phyloP scores from a whole-genome alignment of 2,113 vertebrate genomes.

The Probosciger aterrimus region DNA sequence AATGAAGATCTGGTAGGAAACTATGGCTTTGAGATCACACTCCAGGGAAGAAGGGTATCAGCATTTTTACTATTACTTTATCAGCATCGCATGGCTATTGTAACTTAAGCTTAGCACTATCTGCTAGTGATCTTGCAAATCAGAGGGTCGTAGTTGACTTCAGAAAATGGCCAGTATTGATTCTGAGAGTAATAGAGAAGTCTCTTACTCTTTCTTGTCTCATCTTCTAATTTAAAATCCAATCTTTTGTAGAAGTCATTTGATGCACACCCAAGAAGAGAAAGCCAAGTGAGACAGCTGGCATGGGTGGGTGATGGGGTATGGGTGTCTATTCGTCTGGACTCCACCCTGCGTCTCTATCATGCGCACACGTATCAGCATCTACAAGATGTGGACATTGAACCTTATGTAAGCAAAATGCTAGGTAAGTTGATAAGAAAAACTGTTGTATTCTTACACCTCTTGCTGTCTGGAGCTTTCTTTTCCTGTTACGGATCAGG shows the following conservation, averaged over 20 bases:
- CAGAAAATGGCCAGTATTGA: not conserved
- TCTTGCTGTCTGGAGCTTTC: not conserved
- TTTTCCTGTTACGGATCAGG: not conserved
- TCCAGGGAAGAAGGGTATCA: not conserved
- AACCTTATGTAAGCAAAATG: constrained; percentile 95
- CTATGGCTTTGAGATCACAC: not conserved
- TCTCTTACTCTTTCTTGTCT: not conserved
- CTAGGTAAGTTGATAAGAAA: constrained; percentile 76
- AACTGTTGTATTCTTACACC: not conserved
- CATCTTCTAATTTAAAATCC: not conserved
- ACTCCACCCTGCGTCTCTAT: constrained; percentile 89
- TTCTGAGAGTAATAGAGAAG: not conserved
- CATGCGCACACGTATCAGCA: constrained; percentile 90
- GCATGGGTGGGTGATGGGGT: constrained; percentile 90
- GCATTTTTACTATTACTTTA: not conserved
- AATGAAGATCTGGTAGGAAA: not conserved
- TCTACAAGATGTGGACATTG: constrained; percentile 91
- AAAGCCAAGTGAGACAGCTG: constrained; percentile 90
- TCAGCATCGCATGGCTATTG: not conserved
- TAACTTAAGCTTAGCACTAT: not conserved
- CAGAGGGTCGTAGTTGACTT: not conserved
- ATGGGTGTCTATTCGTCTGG: constrained; percentile 90
- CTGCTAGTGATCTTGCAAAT: not conserved
- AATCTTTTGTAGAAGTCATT: constrained; percentile 82
- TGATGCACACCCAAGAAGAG: constrained; percentile 89